Evolutionary conservation across 2,888 invertebrate species (phyloP), one percentile per base, ranked within the genome.

Genomic region (Eupithecia tripunctaria): DNA sequence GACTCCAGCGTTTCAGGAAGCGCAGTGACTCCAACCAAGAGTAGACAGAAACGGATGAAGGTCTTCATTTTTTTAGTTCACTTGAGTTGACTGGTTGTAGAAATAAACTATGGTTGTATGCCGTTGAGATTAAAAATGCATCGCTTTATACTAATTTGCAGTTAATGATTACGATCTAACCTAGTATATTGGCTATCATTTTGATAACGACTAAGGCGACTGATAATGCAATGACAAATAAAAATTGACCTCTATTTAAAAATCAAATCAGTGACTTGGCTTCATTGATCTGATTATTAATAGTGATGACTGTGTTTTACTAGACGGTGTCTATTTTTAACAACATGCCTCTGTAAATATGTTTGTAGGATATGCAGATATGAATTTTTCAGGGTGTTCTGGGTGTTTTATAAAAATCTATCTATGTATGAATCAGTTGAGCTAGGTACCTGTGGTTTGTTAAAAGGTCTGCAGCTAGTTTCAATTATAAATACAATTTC

Each of bases 11-110:
- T 56, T n/a, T 73, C 56, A 38, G 75, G 72, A 8, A 66, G 14
- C n/a, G 60, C 69, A 15, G 29, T 32, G 6, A 70, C 70, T 12
- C 67, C 43, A 6, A 36, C 64, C 27, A 75, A 62, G 15, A 75
- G 71, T 5, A 72, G 10, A 51, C 67, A 70, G 5, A 75, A 70
- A 6, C 60, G 56, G 25, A 72, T 62, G 14, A 72, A n/a, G 8
- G 51, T 36, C 64, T 68, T 67, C 72, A 75, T 75, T 56, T 67
- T 72, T 27, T 29, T 51, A 4, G n/a, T 66, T 12, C 10, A 64
- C 10, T 64, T 38, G 38, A 32, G 12, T 32, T 38, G 38, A 25
- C 14, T 63, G 25, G 10, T 64, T 38, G n/a, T 64, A 12, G 21
- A 63, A 36, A 8, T 59, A 1, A 18, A 60, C 2, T 60, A 5